Base-by-base conservation (phyloP, 2,888 invertebrate genomes). In the Melieria omissa region DNA sequence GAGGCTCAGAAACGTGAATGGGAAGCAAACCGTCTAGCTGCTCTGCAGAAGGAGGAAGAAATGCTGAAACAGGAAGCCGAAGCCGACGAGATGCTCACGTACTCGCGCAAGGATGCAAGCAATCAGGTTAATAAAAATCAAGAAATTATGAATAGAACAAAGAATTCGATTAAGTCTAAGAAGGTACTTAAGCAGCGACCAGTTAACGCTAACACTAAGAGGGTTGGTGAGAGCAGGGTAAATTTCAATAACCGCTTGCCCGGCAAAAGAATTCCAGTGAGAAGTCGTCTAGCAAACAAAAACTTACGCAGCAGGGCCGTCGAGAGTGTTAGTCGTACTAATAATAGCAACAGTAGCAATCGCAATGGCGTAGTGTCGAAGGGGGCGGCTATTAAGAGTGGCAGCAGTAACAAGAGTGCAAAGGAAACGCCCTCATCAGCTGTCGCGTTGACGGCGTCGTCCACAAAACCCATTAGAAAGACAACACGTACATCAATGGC, bases 1-100 rank as follows among this genome's bases (percentile, higher is more conserved):
- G 95, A 95, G 83, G 90, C 92, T 65, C 93, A 93, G 85, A 95
- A 95, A 86, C 92, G 93, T 76, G 94, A 94, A 83, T 95, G 96
- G 96, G 95, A 96, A 87, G 90, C 94, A 80, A 93, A 94, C 85
- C 92, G 95, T 47, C 89, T 93, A 81, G 92, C 92, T 78, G 92
- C 92, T 65, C 88, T 91, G 85, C 88, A 89, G 69, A 90, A 93
- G 86, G 91, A 92, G 81, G 91, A 92, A 79, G 88, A 91, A 66
- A 88, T 90, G 73, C 88, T 89, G 5, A 87, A 88, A 76, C 89
- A 90, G 79, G 92, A 90, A 78, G 88, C 85, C 78, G 89, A 90
- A 79, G 88, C 88, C 62, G 90, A 90, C 74, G 91, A 92, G 75
- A 88, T 93, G 77, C 88, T 94, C 80, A 94, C 94, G 42, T 95